Evolutionary conservation across 2,797 vertebrate species (phyloP), one percentile per base, ranked within the genome.

Genomic region (Carcharodon carcharias): DNA sequence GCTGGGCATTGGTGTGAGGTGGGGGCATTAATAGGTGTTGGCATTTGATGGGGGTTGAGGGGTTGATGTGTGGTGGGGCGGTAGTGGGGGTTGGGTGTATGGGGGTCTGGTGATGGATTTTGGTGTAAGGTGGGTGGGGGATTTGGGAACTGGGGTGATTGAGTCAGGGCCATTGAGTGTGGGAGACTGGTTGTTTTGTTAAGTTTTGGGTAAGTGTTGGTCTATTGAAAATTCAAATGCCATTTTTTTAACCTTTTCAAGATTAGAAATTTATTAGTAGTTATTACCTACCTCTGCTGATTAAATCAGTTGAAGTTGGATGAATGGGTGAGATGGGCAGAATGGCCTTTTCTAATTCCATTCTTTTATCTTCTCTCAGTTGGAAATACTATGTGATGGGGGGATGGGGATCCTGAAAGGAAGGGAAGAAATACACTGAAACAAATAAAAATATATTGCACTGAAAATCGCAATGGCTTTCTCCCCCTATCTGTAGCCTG

Each of bases 401-500:
- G 11, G 40, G 65, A n/a, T 6, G 45, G 67, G 94, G 26, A 95
- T n/a, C 26, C 35, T 77, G 31, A 95, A 77, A 77, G 35, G 58
- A 56, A 56, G n/a, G 21, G 61, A 67, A 18, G 40, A 54, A 77
- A n/a, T 18, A 56, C 9, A 56, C 28, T 50, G 69, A 73, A 95
- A 95, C 35, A 56, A 95, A 73, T 73, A n/a, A 73, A 95, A 95
- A 54, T n/a, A 31, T 54, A 45, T 18, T 21, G 31, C 28, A 58
- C 16, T 77, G 54, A 54, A 77, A 45, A 58, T 73, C 12, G 35
- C 6, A 35, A 28, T 26, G 12, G 14, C 16, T 95, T 77, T 77
- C 2, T 58, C 94, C 31, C 8, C 8, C 35, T 95, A 95, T 26
- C 69, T 96, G 69, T 95, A 98, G 98, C 97, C 18, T 99, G 99